Conservation (phyloP, 2,113 vertebrate genomes). For the Sigmodon hispidus region DNA sequence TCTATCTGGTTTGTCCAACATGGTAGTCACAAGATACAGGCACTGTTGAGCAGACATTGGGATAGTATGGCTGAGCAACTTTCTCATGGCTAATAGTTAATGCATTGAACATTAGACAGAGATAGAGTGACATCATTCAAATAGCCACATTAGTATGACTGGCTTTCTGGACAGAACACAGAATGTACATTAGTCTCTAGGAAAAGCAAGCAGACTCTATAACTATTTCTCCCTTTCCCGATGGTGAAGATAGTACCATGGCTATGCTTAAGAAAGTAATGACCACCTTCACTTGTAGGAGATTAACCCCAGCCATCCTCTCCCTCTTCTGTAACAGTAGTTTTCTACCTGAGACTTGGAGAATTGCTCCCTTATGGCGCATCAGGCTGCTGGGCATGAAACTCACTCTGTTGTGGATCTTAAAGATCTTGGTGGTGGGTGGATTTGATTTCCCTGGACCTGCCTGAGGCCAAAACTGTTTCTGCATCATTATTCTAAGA, state of each 20-base stretch:
- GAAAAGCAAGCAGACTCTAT: background rate
- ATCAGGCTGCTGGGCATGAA: constrained; percentile 58
- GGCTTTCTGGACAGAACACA: background rate
- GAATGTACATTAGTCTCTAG: background rate
- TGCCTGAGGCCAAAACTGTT: constrained; percentile 72
- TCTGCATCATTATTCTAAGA: constrained; percentile 78
- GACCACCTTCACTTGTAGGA: constrained; percentile 33
- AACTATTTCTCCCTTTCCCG: background rate
- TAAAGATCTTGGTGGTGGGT: constrained; percentile 73
- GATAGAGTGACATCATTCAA: background rate
- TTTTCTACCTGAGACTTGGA: constrained; percentile 60
- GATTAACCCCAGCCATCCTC: constrained; percentile 46
- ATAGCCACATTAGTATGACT: background rate
- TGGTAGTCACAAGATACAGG: background rate
- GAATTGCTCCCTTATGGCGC: constrained; percentile 68
- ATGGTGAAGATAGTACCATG: constrained; percentile 19
- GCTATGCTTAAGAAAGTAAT: constrained; percentile 49
- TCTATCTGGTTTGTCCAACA: background rate
- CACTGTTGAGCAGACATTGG: background rate
- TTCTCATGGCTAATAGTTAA: background rate
- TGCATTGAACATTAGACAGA: background rate
- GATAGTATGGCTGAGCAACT: background rate
- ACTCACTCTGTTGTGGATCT: constrained; percentile 51
- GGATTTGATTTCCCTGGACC: constrained; percentile 77
- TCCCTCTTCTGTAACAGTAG: background rate